phyloP scores from a whole-genome alignment of 2,797 vertebrate genomes.

The Pipistrellus pipistrellus region DNA sequence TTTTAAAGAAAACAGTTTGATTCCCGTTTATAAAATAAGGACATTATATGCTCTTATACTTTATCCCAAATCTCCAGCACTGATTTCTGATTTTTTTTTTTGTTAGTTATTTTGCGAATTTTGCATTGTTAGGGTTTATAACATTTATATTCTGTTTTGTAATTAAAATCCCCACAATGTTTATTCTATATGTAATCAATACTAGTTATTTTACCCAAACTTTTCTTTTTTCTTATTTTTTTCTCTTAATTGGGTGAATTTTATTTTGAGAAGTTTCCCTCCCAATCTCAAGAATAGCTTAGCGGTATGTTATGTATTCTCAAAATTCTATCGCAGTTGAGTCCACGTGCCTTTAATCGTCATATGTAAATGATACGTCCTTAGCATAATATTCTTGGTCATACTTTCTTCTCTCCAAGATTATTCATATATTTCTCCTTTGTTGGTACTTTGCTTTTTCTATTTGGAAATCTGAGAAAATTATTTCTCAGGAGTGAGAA shows the following conservation, averaged over 20 bases:
- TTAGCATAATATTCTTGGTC: not conserved
- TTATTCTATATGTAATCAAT: not conserved
- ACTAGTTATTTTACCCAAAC: not conserved
- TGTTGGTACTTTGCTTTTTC: conserved; percentile 37
- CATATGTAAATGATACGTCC: not conserved
- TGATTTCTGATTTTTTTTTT: not conserved
- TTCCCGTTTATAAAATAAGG: conserved; percentile 39
- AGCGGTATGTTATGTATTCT: not conserved
- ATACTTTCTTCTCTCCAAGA: not conserved
- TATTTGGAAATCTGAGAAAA: conserved; percentile 28
- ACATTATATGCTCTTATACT: not conserved
- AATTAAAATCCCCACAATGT: not conserved
- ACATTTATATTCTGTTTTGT: not conserved
- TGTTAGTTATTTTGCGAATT: conserved; percentile 3
- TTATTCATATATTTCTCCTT: not conserved
- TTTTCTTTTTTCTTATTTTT: conserved; percentile 17
- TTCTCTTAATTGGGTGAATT: conserved; percentile 6
- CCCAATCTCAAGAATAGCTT: not conserved
- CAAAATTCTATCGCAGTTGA: not conserved
- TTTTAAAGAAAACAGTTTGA: conserved; percentile 27
- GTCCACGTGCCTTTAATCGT: not conserved
- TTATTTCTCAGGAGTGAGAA: not conserved
- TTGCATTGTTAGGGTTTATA: not conserved
- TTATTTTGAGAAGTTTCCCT: not conserved
- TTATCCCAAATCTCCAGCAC: not conserved